Evolutionary conservation across 2,888 invertebrate species (phyloP), one percentile per base, ranked within the genome.

Genomic region (Calameuta pallipes): DNA sequence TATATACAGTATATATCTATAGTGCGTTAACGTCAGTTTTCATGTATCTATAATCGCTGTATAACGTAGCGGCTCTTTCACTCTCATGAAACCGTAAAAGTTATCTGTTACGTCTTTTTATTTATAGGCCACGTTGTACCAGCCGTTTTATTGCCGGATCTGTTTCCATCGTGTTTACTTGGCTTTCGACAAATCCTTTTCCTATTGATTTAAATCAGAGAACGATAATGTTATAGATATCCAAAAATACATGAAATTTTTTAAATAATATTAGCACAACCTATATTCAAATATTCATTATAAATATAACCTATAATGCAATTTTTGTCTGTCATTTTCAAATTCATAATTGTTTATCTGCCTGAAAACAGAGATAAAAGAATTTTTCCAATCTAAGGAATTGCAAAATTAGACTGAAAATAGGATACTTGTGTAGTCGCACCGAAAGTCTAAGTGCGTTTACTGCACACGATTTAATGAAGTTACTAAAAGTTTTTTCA

Each of bases 401-500:
- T 15, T 41, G 15, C 6, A 15, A 41, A 56, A 23, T 23, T 56
- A 56, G 1, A 41, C 1, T 41, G 6, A 41, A 41, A 41, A 41
- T 9, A 6, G 2, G 41, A 41, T 23, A 15, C 56, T 23, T 56
- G 1, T 56, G 9, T 56, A 23, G 23, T 56, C 9, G 56, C 9
- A 6, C 56, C 23, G 9, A 6, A 56, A 23, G 23, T 56, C 56
- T 0, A 15, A 1, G 1, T 6, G 23, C 4, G 56, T 56, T 56
- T 56, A 56, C 6, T 6, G 75, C 75, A 80, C 74, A 77, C 74
- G 33, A 33, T 30, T 68, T 13, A 69, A 41, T 34, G 11, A 34
- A 34, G 31, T 41, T 37, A 36, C 4, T n/a, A 23, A 23, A 70
- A n/a, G 6, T 78, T n/a, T 73, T 73, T 76, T 34, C 12, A 69